These are phyloP conservation scores for Bombus polaris DNA, from an alignment of 1,140 invertebrate species.

Conservation along the genomic window DNA sequence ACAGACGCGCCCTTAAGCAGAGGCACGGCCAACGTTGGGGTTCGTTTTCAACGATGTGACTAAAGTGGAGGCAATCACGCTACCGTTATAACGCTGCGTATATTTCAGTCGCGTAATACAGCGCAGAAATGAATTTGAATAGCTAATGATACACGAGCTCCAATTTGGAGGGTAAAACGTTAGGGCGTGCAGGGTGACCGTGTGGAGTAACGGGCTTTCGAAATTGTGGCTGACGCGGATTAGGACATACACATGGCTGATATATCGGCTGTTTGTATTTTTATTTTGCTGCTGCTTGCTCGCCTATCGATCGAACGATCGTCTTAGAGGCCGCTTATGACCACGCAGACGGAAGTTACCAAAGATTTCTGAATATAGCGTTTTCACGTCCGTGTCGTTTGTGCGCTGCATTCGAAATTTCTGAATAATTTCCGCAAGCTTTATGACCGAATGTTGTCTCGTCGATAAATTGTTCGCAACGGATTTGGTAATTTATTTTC, in stretches of 20 bases:
- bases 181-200: constrained; percentile 11
- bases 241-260: constrained; percentile 10
- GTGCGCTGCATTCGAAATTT: background rate
- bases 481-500: background rate
- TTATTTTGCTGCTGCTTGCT: background rate
- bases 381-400: constrained; percentile 10
- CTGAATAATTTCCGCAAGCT: too few relatives aligned
- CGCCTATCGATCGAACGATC: constrained; percentile 5
- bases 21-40: background rate
- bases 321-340: background rate
- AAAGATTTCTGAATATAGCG: background rate
- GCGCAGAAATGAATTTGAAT: constrained; percentile 59
- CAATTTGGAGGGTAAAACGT: constrained; percentile 29
- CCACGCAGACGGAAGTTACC: constrained; percentile 2
- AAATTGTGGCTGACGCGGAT: constrained; percentile 4
- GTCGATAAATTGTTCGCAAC: background rate
- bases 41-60: constrained; percentile 51
- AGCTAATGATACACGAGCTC: constrained; percentile 51
- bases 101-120: constrained; percentile 47
- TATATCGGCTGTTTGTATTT: background rate
- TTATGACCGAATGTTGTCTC: too few relatives aligned
- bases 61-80: constrained; percentile 58
- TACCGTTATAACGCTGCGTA: constrained; percentile 34
- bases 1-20: constrained; percentile 42
- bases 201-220: background rate